Conservation (phyloP, 2,797 vertebrate genomes). For the Melanotaenia pygmaea region DNA sequence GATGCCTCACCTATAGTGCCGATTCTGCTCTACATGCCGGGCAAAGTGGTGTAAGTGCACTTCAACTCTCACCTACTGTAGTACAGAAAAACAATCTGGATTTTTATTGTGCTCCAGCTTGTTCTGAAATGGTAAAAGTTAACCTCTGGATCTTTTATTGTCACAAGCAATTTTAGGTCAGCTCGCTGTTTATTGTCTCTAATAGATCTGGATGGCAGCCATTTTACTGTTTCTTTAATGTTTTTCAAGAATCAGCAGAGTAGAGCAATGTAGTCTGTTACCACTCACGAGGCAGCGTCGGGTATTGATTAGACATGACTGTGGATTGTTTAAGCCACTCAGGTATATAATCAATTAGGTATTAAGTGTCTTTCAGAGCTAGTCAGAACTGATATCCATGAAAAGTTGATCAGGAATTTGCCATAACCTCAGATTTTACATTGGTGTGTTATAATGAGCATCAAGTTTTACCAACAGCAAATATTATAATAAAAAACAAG, state of each 20-base stretch:
- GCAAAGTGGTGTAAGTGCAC: constrained; percentile 92
- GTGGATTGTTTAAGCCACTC: constrained; percentile 31
- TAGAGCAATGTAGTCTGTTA: constrained; percentile 48
- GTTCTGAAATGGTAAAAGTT: constrained; percentile 13
- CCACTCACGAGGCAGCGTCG: constrained; percentile 46
- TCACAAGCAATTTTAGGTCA: constrained; percentile 39
- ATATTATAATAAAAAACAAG: background rate
- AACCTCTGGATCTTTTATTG: constrained; percentile 21
- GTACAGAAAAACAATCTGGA: background rate
- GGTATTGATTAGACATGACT: constrained; percentile 41
- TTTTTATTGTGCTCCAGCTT: background rate
- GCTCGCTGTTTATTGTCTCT: constrained; percentile 40
- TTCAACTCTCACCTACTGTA: constrained; percentile 6
- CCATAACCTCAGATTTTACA: constrained; percentile 9
- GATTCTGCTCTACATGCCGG: constrained; percentile 92
- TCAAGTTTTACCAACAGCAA: background rate
- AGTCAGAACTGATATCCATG: constrained; percentile 29
- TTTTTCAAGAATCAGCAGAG: constrained; percentile 62
- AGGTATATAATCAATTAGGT: constrained; percentile 49
- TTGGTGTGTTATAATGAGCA: background rate
- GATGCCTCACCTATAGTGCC: constrained; percentile 91
- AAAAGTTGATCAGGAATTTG: constrained; percentile 15
- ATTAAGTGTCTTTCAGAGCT: constrained; percentile 46
- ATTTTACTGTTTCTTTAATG: constrained; percentile 37
- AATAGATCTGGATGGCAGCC: constrained; percentile 51